phyloP scores from a whole-genome alignment of 2,113 vertebrate species.

The Calyptomena viridis region DNA sequence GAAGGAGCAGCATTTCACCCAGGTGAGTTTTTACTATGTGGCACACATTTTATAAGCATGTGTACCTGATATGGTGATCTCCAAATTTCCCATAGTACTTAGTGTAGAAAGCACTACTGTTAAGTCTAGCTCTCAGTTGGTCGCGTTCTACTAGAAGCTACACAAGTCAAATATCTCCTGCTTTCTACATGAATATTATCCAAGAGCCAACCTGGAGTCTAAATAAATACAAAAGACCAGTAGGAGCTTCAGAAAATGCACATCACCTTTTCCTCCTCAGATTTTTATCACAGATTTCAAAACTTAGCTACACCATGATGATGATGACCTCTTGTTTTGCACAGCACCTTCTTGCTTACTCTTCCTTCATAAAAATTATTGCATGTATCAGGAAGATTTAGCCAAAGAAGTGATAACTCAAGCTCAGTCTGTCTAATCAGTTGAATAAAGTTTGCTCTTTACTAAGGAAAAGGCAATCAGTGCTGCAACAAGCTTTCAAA shows the following conservation, averaged over 20 bases:
- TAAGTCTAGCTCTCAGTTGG: conserved; percentile 7
- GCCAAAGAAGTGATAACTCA: background rate
- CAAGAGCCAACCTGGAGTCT: background rate
- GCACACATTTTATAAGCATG: conserved; percentile 60
- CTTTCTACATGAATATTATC: background rate
- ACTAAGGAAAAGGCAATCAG: background rate
- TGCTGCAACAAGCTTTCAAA: background rate
- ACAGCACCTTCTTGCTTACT: background rate
- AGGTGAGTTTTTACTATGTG: conserved; percentile 64
- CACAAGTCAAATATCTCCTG: background rate
- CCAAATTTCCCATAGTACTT: background rate
- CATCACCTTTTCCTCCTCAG: background rate
- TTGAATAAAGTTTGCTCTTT: conserved; percentile 36
- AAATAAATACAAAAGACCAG: conserved; percentile 26
- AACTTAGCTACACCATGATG: background rate
- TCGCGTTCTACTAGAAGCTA: background rate
- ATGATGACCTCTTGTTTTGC: background rate
- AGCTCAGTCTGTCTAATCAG: conserved; percentile 7
- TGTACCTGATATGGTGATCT: conserved; percentile 37
- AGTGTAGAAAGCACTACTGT: background rate
- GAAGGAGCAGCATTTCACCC: conserved; percentile 70
- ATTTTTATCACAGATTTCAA: conserved; percentile 37
- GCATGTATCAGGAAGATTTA: background rate
- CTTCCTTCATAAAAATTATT: background rate
- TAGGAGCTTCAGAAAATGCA: background rate